These are phyloP conservation scores for Nasonia longicornis DNA, from an alignment of 1,140 invertebrate genomes.

Conservation along the genomic window DNA sequence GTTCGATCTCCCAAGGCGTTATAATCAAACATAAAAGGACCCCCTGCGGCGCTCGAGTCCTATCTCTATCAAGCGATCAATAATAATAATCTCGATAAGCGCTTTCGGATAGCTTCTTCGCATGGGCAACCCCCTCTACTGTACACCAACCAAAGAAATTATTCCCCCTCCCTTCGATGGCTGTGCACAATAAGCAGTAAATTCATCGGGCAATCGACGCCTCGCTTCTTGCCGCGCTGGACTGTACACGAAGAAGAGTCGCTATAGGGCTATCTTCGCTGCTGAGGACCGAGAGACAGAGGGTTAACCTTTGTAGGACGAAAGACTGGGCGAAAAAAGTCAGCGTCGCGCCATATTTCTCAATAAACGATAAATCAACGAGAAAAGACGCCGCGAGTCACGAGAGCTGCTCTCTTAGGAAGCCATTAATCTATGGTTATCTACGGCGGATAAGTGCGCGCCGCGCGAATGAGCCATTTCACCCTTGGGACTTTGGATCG, in stretches of 20 bases:
- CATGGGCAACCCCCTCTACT: no score
- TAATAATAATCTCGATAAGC: slow-evolving; percentile 40
- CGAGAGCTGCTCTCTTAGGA: slow-evolving; percentile 53
- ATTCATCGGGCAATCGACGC: slow-evolving; percentile 47
- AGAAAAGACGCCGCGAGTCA: slow-evolving; percentile 52
- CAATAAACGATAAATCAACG: slow-evolving; percentile 68
- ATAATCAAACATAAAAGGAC: background rate
- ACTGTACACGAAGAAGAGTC: no score
- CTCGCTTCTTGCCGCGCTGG: background rate
- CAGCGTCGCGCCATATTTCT: slow-evolving; percentile 63
- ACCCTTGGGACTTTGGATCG: slow-evolving; percentile 65
- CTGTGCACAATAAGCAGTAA: slow-evolving; percentile 33
- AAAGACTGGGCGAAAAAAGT: slow-evolving; percentile 19
- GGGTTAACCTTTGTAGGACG: slow-evolving; percentile 58
- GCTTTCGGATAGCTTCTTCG: background rate
- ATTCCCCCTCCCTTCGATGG: background rate
- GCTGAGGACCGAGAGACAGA: slow-evolving; percentile 33
- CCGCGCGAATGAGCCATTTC: slow-evolving; percentile 66
- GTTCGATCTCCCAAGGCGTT: background rate
- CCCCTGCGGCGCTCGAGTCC: background rate
- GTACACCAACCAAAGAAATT: background rate
- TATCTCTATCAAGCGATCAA: slow-evolving; percentile 28
- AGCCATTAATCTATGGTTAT: slow-evolving; percentile 69
- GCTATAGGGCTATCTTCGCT: background rate
- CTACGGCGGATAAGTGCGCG: slow-evolving; percentile 66